Conservation (phyloP, 2,888 invertebrate genomes). For the Thera obeliscata region DNA sequence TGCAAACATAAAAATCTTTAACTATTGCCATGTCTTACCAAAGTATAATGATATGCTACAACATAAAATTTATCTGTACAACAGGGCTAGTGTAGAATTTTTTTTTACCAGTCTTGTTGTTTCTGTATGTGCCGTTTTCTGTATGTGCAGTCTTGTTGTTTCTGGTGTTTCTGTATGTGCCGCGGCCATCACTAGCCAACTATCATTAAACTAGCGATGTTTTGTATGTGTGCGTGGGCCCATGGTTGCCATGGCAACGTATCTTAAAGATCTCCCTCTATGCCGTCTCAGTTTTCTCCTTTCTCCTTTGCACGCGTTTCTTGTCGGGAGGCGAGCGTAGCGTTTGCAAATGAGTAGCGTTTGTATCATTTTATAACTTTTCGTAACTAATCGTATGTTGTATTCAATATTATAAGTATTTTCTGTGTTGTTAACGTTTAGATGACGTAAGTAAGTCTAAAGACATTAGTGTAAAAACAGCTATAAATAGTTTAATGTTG, state of each 20-base stretch:
- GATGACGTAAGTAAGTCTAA: no score
- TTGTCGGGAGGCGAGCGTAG: slow-evolving; percentile 80
- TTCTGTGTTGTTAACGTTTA: not conserved
- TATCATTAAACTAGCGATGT: slow-evolving; percentile 60
- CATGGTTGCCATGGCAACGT: slow-evolving; percentile 79
- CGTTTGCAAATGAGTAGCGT: slow-evolving; percentile 52
- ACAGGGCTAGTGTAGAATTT: no score
- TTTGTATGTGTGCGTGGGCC: slow-evolving; percentile 62
- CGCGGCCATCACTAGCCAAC: slow-evolving; percentile 45
- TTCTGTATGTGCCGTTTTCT: slow-evolving; percentile 15
- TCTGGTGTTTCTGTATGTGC: slow-evolving; percentile 9
- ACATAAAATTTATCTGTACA: no score
- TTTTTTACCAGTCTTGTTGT: no score
- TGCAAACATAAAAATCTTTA: not conserved
- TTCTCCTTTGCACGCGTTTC: slow-evolving; percentile 83
- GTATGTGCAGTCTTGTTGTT: slow-evolving; percentile 6
- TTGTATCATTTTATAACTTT: not conserved
- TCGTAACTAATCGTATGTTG: not conserved
- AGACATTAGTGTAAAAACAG: no score
- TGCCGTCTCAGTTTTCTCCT: slow-evolving; percentile 82
- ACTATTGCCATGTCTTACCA: not conserved
- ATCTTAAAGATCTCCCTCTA: slow-evolving; percentile 83
- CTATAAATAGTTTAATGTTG: no score
- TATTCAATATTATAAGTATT: no score
- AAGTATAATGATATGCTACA: no score